Percentiles rank a stretch among this genome's conserved stretches.
Evolutionary conservation across 35 echinoderm and acorn worm genomes (phyloP).

Genomic region (Amphiura filiformis): DNA sequence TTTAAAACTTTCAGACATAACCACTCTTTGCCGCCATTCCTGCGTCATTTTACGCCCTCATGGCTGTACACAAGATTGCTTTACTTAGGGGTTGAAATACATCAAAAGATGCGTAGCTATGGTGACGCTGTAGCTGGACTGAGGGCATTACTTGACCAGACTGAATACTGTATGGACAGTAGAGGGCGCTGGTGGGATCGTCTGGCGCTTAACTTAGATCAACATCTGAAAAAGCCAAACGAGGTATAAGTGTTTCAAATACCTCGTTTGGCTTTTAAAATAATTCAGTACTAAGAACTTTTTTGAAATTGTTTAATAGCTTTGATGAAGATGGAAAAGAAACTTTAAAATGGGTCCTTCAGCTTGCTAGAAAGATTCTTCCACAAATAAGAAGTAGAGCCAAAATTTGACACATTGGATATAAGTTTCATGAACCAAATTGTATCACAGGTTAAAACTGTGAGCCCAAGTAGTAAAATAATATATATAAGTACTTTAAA

Average conservation of each 20-base stretch:
- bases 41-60: slow-evolving; percentile 68
- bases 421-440: too few species aligned
- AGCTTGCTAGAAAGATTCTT: too few species aligned
- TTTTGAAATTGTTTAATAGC: too few species aligned
- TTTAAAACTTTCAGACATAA: slow-evolving; percentile 59
- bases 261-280: too few species aligned
- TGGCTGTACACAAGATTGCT: slow-evolving; percentile 73
- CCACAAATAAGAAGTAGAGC: too few species aligned
- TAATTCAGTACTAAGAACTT: not conserved
- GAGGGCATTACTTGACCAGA: slow-evolving; percentile 30
- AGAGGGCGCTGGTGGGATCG: slow-evolving; percentile 90
- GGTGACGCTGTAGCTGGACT: slow-evolving; percentile 80
- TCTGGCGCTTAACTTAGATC: slow-evolving; percentile 88
- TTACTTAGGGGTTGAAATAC: slow-evolving; percentile 81
- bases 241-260: slow-evolving; percentile 67
- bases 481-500: too few species aligned
- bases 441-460: too few species aligned
- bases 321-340: too few species aligned
- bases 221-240: slow-evolving; percentile 85
- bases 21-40: slow-evolving; percentile 55
- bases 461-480: too few species aligned
- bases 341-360: too few species aligned
- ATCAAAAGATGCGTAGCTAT: slow-evolving; percentile 85
- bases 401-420: too few species aligned
- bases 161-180: slow-evolving; percentile 63